Conservation (phyloP, 2,888 invertebrate species). For the Periphyllus acericola region DNA sequence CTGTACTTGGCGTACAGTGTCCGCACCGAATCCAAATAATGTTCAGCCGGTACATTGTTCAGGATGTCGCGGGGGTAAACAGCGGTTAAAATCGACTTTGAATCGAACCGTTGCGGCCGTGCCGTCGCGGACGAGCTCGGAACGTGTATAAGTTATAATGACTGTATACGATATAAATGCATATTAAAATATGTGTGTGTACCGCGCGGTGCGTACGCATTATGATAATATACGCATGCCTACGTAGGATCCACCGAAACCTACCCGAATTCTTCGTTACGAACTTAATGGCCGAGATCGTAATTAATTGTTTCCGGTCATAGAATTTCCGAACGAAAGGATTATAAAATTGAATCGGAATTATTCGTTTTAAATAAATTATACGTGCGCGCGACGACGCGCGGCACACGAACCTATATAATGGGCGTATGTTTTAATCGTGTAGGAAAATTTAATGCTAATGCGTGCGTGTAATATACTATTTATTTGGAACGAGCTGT, state of each 20-base stretch:
- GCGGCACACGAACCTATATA: background rate
- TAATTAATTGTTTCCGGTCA: slow-evolving; percentile 51
- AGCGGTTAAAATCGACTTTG: background rate
- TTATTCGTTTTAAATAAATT: slow-evolving; percentile 47
- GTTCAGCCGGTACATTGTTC: background rate
- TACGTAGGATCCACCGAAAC: slow-evolving; percentile 35
- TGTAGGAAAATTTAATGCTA: background rate
- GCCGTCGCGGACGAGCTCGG: too few relatives aligned
- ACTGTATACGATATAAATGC: too few relatives aligned
- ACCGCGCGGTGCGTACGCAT: background rate
- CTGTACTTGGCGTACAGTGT: too few relatives aligned
- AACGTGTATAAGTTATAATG: too few relatives aligned
- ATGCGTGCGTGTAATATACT: background rate
- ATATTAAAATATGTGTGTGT: background rate
- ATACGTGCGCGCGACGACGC: background rate
- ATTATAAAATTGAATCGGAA: slow-evolving; percentile 13
- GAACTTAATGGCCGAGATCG: slow-evolving; percentile 13
- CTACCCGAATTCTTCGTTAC: slow-evolving; percentile 27
- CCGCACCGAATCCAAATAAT: background rate
- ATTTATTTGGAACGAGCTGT: background rate
- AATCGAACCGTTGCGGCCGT: slow-evolving; percentile 2
- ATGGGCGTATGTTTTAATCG: background rate
- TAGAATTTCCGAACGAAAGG: background rate
- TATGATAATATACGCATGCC: background rate
- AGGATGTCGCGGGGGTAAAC: background rate